A percentile compares a stretch with the other conserved stretches of the same genome.
Evolutionary conservation across 2,113 vertebrate species (phyloP).

Genomic region (Eulemur macaco): DNA sequence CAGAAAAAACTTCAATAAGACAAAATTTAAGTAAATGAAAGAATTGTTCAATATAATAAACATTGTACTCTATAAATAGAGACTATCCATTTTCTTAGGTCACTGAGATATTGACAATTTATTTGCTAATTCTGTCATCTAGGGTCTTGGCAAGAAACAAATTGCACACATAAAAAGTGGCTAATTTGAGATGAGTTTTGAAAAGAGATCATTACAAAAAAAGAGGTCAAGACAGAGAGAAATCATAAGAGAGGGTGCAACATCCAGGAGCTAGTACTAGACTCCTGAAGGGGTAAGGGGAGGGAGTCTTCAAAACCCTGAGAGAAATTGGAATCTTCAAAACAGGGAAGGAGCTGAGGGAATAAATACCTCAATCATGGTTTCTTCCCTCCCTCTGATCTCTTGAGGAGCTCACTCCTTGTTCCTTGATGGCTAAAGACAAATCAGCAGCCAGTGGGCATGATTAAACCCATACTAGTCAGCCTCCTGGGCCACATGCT

Average conservation of each 20-base stretch:
- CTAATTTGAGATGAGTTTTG: background rate
- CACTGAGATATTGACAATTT: background rate
- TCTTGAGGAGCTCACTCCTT: background rate
- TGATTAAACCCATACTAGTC: background rate
- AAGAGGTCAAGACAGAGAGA: background rate
- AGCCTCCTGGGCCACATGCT: background rate
- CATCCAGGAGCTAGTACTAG: background rate
- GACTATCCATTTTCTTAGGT: background rate
- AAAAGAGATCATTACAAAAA: background rate
- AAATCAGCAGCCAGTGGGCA: background rate
- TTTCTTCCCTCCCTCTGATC: background rate
- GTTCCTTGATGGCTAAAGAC: background rate
- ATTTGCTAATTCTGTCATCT: background rate
- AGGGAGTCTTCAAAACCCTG: background rate
- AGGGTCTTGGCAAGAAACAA: background rate
- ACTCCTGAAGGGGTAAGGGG: background rate
- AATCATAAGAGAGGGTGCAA: too few relatives aligned
- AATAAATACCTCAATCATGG: background rate
- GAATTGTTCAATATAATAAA: background rate
- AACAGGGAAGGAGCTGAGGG: background rate
- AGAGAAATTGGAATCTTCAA: background rate
- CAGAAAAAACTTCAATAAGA: background rate
- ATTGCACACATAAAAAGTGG: background rate
- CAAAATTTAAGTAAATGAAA: background rate
- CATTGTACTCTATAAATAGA: background rate